Percentiles rank a stretch among this genome's conserved stretches.
Evolutionary conservation across 2,888 invertebrate genomes (phyloP).

Genomic region (Drosophila barbarae): DNA sequence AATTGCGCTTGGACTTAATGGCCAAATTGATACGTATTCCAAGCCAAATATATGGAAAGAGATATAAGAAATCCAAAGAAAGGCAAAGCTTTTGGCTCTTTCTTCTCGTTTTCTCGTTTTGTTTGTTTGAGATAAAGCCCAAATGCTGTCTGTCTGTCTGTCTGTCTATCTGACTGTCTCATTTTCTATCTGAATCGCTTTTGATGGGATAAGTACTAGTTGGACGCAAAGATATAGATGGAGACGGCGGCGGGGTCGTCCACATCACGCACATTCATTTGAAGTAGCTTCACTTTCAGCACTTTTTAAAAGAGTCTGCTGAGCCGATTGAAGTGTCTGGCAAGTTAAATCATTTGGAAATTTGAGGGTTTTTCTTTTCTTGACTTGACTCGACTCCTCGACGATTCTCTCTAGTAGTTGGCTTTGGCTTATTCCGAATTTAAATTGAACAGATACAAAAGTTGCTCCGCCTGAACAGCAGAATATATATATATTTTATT

Average conservation of each 20-base stretch:
- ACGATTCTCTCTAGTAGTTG: background rate
- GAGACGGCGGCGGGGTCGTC: background rate
- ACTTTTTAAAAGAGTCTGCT: constrained; percentile 28
- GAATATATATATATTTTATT: constrained; percentile 11
- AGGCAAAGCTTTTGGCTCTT: constrained; percentile 4
- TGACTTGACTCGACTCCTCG: background rate
- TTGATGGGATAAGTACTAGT: constrained; percentile 38
- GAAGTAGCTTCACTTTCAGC: constrained; percentile 42
- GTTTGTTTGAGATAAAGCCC: constrained; percentile 21
- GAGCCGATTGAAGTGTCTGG: constrained; percentile 46
- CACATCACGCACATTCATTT: constrained; percentile 40
- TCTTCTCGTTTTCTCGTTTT: background rate
- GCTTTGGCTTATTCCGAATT: constrained; percentile 26
- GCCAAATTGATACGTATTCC: constrained; percentile 66
- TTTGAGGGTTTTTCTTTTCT: constrained; percentile 34
- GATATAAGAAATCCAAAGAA: constrained; percentile 5
- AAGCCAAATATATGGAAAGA: constrained; percentile 8
- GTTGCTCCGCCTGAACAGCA: constrained; percentile 6
- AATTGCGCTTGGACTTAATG: constrained; percentile 73
- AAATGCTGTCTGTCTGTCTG: background rate
- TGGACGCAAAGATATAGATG: background rate
- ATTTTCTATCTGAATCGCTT: constrained; percentile 29
- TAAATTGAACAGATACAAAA: constrained; percentile 35
- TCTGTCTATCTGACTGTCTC: constrained; percentile 5
- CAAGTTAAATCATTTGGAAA: constrained; percentile 57